phyloP scores from a whole-genome alignment of 2,113 vertebrate genomes.

The Paramormyrops kingsleyae region DNA sequence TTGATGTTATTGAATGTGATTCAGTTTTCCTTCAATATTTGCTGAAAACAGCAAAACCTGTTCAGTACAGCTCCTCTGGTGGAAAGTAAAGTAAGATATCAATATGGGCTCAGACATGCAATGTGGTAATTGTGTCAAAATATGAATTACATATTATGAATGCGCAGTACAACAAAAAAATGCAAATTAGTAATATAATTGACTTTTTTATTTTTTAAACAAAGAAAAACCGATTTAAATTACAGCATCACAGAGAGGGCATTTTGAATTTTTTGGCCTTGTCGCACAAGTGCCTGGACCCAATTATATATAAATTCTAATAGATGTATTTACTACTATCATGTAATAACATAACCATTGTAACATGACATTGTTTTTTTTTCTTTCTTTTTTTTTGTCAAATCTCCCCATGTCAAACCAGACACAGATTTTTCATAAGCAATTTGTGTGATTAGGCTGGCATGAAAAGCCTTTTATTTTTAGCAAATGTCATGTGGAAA shows the following conservation, averaged over 20 bases:
- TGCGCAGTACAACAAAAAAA: neutral
- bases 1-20: neutral
- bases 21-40: neutral
- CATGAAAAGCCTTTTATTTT: slow-evolving; percentile 11
- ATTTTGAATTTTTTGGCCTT: neutral
- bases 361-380: neutral
- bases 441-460: slow-evolving; percentile 2
- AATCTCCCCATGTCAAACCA: neutral
- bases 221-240: neutral
- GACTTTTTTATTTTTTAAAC: neutral
- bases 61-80: neutral
- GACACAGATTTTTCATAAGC: neutral
- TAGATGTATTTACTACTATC: neutral
- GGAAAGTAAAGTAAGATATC: neutral
- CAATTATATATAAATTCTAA: neutral
- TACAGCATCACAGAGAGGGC: neutral
- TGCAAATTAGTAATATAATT: neutral
- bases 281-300: neutral
- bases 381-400: neutral
- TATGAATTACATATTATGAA: neutral
- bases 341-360: neutral
- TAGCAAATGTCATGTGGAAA: slow-evolving; percentile 10
- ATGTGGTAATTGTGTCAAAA: neutral
- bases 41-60: neutral
- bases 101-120: neutral